Percentiles rank a stretch among this genome's conserved stretches.
These are phyloP conservation scores for human DNA, from an alignment of 2,113 vertebrate genomes.

Conservation along the genomic window DNA sequence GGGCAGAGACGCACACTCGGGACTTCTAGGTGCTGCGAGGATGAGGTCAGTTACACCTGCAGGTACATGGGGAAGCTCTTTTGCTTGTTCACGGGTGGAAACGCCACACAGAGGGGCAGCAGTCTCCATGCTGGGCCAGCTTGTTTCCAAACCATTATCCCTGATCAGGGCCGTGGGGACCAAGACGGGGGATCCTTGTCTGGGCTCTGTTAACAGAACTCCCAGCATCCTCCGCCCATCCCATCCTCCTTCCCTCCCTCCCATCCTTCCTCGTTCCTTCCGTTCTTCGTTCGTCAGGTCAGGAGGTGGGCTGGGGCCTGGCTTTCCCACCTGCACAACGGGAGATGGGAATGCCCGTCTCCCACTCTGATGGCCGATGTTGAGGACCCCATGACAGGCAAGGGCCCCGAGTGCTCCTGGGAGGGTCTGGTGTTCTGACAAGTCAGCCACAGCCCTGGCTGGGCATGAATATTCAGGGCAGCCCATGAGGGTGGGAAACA, in stretches of 20 bases:
- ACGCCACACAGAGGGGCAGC: neutral
- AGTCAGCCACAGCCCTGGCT: neutral
- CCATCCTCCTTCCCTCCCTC: too few species aligned
- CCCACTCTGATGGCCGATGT: neutral
- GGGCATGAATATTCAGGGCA: fast-evolving
- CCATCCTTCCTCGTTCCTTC: too few species aligned
- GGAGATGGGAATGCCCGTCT: neutral
- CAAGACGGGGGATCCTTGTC: neutral
- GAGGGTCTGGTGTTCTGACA: too few species aligned
- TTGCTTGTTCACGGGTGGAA: too few species aligned
- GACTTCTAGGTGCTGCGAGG: too few species aligned
- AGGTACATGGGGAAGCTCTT: too few species aligned
- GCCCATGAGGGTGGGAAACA: fast-evolving
- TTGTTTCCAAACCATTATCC: too few species aligned
- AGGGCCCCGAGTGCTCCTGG: fast-evolving
- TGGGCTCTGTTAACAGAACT: neutral
- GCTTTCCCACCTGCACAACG: fast-evolving
- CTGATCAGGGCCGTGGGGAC: neutral
- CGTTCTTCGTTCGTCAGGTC: neutral
- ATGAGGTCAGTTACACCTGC: too few species aligned
- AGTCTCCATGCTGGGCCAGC: neutral
- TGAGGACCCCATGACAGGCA: neutral
- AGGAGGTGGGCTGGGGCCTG: neutral
- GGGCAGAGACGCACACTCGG: too few species aligned
- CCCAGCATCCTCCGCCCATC: too few species aligned